Evolutionary conservation across 2,113 vertebrate species (phyloP).

Genomic region (Haliaeetus leucogaster): DNA sequence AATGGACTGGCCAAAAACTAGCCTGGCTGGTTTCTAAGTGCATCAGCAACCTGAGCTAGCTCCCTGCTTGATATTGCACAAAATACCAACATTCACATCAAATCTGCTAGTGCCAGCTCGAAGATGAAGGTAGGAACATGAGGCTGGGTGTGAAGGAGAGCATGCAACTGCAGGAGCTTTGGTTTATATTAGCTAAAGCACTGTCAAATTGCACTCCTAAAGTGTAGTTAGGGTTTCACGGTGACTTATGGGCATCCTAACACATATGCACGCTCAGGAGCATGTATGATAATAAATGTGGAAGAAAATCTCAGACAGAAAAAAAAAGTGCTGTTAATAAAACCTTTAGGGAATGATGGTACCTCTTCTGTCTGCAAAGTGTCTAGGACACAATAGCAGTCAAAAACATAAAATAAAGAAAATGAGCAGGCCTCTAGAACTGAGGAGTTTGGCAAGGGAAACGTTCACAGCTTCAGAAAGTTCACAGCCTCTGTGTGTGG

Average conservation of each 20-base stretch:
- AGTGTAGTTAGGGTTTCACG: not conserved
- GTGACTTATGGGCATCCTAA: not conserved
- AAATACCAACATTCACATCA: not conserved
- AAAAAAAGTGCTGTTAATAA: not conserved
- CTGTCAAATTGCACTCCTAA: not conserved
- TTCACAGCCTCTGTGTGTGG: not conserved
- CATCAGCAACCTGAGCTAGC: not conserved
- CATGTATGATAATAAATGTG: not conserved
- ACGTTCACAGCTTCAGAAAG: not conserved
- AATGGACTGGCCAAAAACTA: not conserved
- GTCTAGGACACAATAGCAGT: not conserved
- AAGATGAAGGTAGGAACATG: not conserved
- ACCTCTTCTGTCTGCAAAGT: not conserved
- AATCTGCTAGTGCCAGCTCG: not conserved
- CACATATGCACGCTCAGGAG: rapidly evolving
- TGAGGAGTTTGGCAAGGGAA: not conserved
- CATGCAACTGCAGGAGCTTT: not conserved
- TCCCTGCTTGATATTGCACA: not conserved
- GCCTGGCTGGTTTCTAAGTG: not conserved
- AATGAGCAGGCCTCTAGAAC: not conserved
- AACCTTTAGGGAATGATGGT: not conserved
- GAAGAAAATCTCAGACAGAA: not conserved
- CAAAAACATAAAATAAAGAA: not conserved
- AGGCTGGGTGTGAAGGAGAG: not conserved
- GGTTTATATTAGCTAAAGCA: not conserved